These are phyloP conservation scores for Bothrops alternatus DNA, from an alignment of 2,797 vertebrate genomes.

Conservation along the genomic window DNA sequence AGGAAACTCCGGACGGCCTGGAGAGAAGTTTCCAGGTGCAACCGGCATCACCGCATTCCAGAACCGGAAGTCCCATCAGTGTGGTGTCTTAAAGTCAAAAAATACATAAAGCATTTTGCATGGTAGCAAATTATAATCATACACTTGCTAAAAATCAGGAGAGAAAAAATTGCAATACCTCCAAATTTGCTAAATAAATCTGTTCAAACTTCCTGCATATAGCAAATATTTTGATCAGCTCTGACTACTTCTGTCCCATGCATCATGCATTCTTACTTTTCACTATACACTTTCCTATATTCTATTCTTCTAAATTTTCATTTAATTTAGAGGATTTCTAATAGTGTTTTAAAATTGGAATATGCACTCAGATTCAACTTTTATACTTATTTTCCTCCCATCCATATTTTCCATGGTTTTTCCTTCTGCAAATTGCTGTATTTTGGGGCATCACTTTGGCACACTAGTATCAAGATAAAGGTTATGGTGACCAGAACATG, in stretches of 20 bases:
- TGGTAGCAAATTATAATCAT: neutral
- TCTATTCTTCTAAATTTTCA: neutral
- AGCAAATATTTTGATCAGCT: neutral
- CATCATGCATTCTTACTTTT: neutral
- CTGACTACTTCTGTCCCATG: neutral
- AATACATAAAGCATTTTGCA: neutral
- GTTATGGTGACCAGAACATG: neutral
- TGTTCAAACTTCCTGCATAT: neutral
- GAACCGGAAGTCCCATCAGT: neutral
- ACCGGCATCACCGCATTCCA: no score
- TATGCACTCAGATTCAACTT: neutral
- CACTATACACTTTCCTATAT: neutral
- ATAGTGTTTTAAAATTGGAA: neutral
- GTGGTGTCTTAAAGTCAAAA: neutral
- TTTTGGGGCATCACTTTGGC: neutral
- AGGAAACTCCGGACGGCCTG: no score
- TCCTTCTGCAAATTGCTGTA: neutral
- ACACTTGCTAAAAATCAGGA: neutral
- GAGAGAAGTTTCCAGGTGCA: no score
- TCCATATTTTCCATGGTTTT: neutral
- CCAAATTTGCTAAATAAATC: neutral
- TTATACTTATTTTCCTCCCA: neutral
- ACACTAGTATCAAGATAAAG: neutral
- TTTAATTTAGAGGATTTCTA: neutral
- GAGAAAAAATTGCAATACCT: neutral